Evolutionary conservation across 1,140 invertebrate genomes (phyloP).

Genomic region (Drosophila pectinifera): DNA sequence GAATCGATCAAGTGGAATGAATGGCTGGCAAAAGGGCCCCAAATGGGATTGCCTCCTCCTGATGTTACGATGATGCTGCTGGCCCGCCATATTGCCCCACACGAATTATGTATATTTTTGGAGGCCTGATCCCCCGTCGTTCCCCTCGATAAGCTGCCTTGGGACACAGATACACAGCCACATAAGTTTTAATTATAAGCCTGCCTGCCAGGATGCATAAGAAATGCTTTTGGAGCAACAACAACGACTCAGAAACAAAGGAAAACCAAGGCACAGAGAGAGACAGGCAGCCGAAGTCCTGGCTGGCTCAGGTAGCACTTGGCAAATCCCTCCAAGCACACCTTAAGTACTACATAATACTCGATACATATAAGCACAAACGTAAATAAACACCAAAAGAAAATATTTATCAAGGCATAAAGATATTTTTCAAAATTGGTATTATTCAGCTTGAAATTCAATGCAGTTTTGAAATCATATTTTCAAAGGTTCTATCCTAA

Average conservation of each 20-base stretch:
- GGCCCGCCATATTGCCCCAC: conserved; percentile 19
- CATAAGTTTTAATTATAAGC: conserved; percentile 79
- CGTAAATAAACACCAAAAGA: conserved; percentile 16
- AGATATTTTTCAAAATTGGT: background rate
- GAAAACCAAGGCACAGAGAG: conserved; percentile 19
- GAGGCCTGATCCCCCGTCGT: conserved; percentile 2
- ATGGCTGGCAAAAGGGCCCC: conserved; percentile 13
- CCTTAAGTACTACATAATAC: conserved; percentile 77
- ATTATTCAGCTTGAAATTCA: no score
- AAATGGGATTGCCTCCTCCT: conserved; percentile 45
- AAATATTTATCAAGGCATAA: background rate
- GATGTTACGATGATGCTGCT: no score
- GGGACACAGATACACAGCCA: conserved; percentile 15
- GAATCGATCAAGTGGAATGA: conserved; percentile 72
- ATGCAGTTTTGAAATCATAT: no score
- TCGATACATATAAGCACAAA: conserved; percentile 49
- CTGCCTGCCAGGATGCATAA: conserved; percentile 32
- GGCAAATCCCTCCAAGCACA: conserved; percentile 71
- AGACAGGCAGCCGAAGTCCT: conserved; percentile 35
- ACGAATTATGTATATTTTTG: conserved; percentile 20
- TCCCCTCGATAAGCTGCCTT: conserved; percentile 24
- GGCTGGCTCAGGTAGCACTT: conserved; percentile 51
- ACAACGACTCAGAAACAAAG: conserved; percentile 2
- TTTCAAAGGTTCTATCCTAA: no score
- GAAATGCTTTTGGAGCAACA: conserved; percentile 23